Base-by-base conservation (phyloP, 1,140 invertebrate species). In the Hesperophylax magnus region DNA sequence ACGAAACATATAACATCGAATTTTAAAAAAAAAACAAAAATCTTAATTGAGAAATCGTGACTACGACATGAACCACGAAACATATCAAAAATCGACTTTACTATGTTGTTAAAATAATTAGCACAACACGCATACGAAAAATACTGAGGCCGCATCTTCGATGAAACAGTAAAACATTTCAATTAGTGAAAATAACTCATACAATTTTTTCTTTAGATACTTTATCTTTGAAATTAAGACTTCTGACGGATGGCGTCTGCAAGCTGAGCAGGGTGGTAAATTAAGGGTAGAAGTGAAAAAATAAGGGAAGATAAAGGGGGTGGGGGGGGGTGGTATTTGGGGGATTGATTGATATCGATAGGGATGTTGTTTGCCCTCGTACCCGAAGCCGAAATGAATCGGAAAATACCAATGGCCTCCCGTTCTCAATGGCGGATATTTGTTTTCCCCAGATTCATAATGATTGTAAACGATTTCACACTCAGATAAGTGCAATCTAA, bases 321-420 rank as follows among this genome's bases (percentile, higher is more conserved):
- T 39, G 61, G 65, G 17, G 56, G 8, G n/a, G 17, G 39, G 58
- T 60, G 61, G 54, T 34, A 34, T 63, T 52, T 31, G 34, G 54
- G 47, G 76, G 76, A 58, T 71, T 81, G 80, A 78, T 81, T 81
- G 76, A 81, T 81, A 78, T 67, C 56, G 76, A 81, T 81, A 71
- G 80, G 75, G 58, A 22, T 72, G 76, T 69, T 69, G 76, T 69
- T 69, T 78, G 61, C 67, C 52, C 27, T n/a, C 34, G 17, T 22
- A 47, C 76, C 39, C 27, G 78, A 79, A 67, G 34, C 65, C 31
- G 65, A 75, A 58, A 75, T 75, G 71, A 39, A 53, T 22, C 11
- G 71, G 71, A 75, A 58, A 75, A 56, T 75, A 7, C 11, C 34
- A 58, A 75, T 75, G 27, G 71, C 53, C 7, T 72, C 52, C 27